A percentile compares a stretch with the other conserved stretches of the same genome.
phyloP scores from a whole-genome alignment of 2,888 invertebrate species.

The Caenorhabditis panamensis region DNA sequence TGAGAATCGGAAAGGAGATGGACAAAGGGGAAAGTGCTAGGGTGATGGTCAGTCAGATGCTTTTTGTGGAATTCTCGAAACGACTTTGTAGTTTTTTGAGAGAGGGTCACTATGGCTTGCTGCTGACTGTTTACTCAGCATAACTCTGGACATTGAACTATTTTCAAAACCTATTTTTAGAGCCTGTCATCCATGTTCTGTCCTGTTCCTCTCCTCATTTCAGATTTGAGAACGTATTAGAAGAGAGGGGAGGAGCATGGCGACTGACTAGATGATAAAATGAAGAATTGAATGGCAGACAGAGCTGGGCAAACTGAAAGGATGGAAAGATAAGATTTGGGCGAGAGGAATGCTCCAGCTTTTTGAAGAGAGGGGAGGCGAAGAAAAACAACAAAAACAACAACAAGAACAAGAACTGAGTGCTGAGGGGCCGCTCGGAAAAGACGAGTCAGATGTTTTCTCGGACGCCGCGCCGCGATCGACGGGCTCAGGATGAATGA shows the following conservation, averaged over 20 bases:
- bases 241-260: too few species aligned
- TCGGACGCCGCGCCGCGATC: conserved; percentile 13
- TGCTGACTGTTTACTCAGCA: conserved; percentile 48
- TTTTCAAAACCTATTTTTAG: conserved; percentile 41
- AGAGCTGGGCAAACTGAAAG: conserved; percentile 3
- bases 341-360: conserved; percentile 9
- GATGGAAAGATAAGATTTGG: conserved; percentile 22
- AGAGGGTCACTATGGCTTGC: conserved; percentile 40
- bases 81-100: conserved; percentile 30
- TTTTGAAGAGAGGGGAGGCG: conserved; percentile 15
- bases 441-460: conserved; percentile 50
- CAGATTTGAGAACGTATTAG: too few species aligned
- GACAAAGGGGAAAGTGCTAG: conserved; percentile 15
- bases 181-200: neutral
- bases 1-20: conserved; percentile 7
- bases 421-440: conserved; percentile 4
- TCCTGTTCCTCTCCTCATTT: too few species aligned
- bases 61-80: neutral
- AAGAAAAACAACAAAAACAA: conserved; percentile 51
- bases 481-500: conserved; percentile 28
- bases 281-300: conserved; percentile 11
- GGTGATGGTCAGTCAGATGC: conserved; percentile 12
- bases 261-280: neutral
- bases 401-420: conserved; percentile 50
- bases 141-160: conserved; percentile 42